Evolutionary conservation across 2,113 vertebrate species (phyloP).

Genomic region (Anoura caudifer): DNA sequence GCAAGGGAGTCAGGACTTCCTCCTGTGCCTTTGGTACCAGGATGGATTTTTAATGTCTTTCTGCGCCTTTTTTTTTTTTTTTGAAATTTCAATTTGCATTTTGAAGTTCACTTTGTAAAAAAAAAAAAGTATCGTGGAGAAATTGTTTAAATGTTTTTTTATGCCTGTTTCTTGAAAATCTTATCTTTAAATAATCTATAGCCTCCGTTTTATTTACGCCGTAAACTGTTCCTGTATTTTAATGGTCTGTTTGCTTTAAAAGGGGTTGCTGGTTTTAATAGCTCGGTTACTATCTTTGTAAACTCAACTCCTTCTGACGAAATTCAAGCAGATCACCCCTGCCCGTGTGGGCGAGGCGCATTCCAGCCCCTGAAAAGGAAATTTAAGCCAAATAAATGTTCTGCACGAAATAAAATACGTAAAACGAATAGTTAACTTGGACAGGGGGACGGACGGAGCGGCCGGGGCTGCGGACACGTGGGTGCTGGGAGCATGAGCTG

Average conservation of each 20-base stretch:
- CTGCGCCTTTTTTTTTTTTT: slow-evolving; percentile 56
- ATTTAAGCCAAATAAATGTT: slow-evolving; percentile 82
- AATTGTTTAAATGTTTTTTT: slow-evolving; percentile 81
- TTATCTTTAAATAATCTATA: slow-evolving; percentile 88
- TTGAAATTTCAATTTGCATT: slow-evolving; percentile 79
- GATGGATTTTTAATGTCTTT: slow-evolving; percentile 79
- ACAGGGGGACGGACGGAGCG: slow-evolving; percentile 76
- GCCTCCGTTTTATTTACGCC: slow-evolving; percentile 84
- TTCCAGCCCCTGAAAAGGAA: slow-evolving; percentile 80
- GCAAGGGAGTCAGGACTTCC: slow-evolving; percentile 75
- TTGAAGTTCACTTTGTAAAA: slow-evolving; percentile 80
- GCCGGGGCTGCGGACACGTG: slow-evolving; percentile 72
- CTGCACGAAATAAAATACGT: slow-evolving; percentile 82
- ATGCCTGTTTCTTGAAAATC: slow-evolving; percentile 83
- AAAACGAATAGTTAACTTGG: slow-evolving; percentile 80
- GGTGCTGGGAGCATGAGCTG: slow-evolving; percentile 64
- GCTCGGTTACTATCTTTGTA: slow-evolving; percentile 85
- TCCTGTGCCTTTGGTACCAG: slow-evolving; percentile 74
- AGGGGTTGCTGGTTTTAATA: slow-evolving; percentile 87
- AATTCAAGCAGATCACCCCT: slow-evolving; percentile 76
- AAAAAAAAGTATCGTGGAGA: slow-evolving; percentile 24
- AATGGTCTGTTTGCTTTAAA: slow-evolving; percentile 88
- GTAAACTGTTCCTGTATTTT: slow-evolving; percentile 87
- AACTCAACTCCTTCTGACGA: slow-evolving; percentile 84
- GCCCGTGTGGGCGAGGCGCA: slow-evolving; percentile 77